phyloP scores from a whole-genome alignment of 2,797 vertebrate genomes.

The Antrozous pallidus region DNA sequence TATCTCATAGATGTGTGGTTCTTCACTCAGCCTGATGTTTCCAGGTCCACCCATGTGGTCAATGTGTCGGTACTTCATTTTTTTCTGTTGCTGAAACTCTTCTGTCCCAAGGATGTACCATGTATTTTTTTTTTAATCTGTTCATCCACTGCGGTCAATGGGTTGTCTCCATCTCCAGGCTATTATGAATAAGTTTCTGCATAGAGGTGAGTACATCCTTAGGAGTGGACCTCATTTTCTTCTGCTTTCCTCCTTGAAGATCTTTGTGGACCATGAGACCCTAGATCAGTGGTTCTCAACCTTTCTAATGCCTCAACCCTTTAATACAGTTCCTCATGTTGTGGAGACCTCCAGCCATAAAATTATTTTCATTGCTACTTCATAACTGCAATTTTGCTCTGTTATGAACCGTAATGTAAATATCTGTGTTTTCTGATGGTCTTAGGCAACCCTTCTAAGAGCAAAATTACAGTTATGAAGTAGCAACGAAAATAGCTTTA shows the following conservation, averaged over 20 bases:
- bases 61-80: background rate
- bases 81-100: background rate
- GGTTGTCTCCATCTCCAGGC: background rate
- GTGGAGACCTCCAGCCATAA: too few relatives aligned
- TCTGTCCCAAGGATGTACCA: background rate
- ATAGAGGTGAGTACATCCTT: background rate
- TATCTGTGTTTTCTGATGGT: too few relatives aligned
- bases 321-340: too few relatives aligned
- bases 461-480: too few relatives aligned
- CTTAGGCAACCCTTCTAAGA: too few relatives aligned
- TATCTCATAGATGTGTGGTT: background rate
- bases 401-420: too few relatives aligned
- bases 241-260: background rate
- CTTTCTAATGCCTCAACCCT: too few relatives aligned
- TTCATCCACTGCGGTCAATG: background rate
- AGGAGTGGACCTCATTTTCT: background rate
- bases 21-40: background rate
- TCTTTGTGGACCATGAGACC: background rate
- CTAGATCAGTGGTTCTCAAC: too few relatives aligned
- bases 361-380: too few relatives aligned
- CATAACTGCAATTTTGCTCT: too few relatives aligned
- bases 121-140: background rate
- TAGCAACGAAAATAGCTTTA: too few relatives aligned
- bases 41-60: background rate
- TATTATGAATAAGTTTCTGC: background rate